phyloP scores from a whole-genome alignment of 1,140 invertebrate species.

The Triops longicaudatus region DNA sequence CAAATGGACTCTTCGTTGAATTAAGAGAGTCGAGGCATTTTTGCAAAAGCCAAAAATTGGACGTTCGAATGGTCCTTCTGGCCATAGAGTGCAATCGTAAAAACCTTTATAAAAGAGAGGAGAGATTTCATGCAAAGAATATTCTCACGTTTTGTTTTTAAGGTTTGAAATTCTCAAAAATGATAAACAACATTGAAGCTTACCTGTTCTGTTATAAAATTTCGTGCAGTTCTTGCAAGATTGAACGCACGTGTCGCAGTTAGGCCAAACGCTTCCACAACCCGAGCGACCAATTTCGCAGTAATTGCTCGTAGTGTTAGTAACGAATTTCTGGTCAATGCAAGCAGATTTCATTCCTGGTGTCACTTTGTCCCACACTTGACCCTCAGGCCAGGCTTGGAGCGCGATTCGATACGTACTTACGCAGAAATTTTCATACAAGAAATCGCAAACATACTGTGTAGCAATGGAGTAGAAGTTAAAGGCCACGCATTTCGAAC shows the following conservation, averaged over 20 bases:
- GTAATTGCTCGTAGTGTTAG: neutral
- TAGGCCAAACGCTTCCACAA: neutral
- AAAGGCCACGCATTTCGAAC: no score
- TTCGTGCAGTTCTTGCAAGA: neutral
- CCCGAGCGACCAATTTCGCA: neutral
- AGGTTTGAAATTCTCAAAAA: neutral
- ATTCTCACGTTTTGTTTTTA: neutral
- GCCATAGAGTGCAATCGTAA: neutral
- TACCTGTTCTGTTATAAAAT: neutral
- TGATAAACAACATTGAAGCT: no score
- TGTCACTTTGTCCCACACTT: neutral
- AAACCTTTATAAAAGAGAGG: neutral
- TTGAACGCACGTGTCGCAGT: neutral
- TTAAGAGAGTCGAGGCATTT: neutral
- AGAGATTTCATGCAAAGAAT: no score
- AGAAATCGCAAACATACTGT: no score
- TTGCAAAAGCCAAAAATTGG: neutral
- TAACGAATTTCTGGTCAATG: neutral
- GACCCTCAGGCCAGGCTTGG: neutral
- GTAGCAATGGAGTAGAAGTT: no score
- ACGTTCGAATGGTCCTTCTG: neutral
- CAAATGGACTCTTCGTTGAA: neutral
- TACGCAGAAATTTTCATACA: no score
- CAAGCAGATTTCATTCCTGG: neutral
- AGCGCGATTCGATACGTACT: no score